These are phyloP conservation scores for Lagria hirta DNA, from an alignment of 2,888 invertebrate genomes.

Conservation along the genomic window DNA sequence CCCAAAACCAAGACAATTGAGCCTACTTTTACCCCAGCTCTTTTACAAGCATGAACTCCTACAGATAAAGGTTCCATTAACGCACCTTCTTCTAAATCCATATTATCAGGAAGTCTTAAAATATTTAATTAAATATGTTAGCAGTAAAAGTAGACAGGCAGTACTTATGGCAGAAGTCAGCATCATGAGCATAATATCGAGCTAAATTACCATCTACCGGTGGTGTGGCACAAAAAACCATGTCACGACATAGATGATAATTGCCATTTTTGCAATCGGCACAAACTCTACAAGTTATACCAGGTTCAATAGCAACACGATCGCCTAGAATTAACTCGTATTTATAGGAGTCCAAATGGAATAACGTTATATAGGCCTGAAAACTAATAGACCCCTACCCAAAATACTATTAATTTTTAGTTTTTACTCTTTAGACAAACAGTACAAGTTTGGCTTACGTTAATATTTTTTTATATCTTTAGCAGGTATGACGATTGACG, in stretches of 20 bases:
- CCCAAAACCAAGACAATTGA: slow-evolving; percentile 75
- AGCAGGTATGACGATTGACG: too few species aligned
- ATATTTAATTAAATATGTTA: slow-evolving; percentile 13
- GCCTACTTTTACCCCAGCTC: slow-evolving; percentile 77
- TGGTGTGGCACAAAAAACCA: slow-evolving; percentile 93
- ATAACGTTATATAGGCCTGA: too few species aligned
- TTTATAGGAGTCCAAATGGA: too few species aligned
- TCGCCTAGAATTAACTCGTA: slow-evolving; percentile 74
- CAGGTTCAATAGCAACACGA: slow-evolving; percentile 93
- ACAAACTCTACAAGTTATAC: slow-evolving; percentile 84
- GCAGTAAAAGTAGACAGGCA: too few species aligned
- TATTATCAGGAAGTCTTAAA: slow-evolving; percentile 81
- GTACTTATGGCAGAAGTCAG: slow-evolving; percentile 85
- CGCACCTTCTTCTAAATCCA: slow-evolving; percentile 91
- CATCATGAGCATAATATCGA: slow-evolving; percentile 85
- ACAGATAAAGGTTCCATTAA: slow-evolving; percentile 93
- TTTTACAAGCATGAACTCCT: slow-evolving; percentile 89
- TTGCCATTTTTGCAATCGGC: slow-evolving; percentile 82
- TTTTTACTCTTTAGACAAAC: too few species aligned
- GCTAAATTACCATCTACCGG: slow-evolving; percentile 88
- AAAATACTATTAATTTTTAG: too few species aligned
- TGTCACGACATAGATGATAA: slow-evolving; percentile 88
- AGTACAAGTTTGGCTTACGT: too few species aligned
- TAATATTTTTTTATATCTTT: too few species aligned
- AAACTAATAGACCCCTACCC: too few species aligned